Conservation (phyloP, 2,113 vertebrate species). For the Dolichallabes microphthalmus region DNA sequence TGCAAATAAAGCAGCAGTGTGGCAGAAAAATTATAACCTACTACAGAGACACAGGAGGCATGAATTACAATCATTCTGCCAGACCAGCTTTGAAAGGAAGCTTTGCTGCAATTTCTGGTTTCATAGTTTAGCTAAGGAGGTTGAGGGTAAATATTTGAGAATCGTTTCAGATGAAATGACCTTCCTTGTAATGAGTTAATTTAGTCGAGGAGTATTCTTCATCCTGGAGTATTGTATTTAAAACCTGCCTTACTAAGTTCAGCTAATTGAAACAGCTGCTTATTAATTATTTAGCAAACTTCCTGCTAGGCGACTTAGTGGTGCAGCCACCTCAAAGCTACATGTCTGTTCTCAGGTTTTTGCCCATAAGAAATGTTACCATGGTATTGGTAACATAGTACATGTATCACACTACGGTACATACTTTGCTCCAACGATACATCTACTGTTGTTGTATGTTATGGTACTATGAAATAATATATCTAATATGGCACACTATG, state of each 20-base stretch:
- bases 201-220: neutral
- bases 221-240: neutral
- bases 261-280: neutral
- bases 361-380: neutral
- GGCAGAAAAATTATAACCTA: conserved; percentile 11
- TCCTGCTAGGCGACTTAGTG: neutral
- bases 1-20: neutral
- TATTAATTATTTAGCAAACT: neutral
- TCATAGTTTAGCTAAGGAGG: neutral
- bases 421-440: no score
- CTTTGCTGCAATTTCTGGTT: neutral
- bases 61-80: neutral
- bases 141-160: neutral
- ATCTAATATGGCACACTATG: no score
- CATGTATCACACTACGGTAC: no score
- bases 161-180: neutral
- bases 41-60: neutral
- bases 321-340: neutral
- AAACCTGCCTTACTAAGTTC: neutral
- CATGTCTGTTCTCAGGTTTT: neutral
- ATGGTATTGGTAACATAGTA: no score
- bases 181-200: neutral
- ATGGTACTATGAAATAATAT: no score
- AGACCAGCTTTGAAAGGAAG: neutral
- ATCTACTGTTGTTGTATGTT: no score